Evolutionary conservation across 2,113 vertebrate species (phyloP), one percentile per base, ranked within the genome.

Genomic region (Eolophus roseicapilla): DNA sequence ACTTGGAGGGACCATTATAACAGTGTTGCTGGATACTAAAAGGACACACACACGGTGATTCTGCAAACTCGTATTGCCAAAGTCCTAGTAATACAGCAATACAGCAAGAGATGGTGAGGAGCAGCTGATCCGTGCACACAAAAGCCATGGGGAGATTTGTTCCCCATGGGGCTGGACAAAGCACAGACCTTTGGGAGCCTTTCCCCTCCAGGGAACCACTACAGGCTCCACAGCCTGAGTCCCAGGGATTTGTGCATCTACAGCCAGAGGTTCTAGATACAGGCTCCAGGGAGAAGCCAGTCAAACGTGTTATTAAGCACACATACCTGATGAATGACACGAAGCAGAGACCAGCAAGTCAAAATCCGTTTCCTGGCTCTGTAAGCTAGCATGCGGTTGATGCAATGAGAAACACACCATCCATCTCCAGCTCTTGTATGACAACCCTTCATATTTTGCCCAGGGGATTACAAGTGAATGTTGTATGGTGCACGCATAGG

Each of bases 201-300:
- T 76, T 47, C 10, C 41, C n/a, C 37, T 60, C 25, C 11, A 2
- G 0, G 1, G 31, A 77, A 10, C 14, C 0, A 0, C 33, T n/a
- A 31, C 20, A 31, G 53, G 43, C 24, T 81, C 64, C 49, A 55
- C 78, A 84, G 86, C 31, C 37, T 23, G 28, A 52, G 43, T 57
- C 53, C 15, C 15, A 7, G 33, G 37, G 31, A 3, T 24, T n/a
- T 55, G 63, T 16, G 28, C 50, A 33, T 21, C 46, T 28, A 3
- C 39, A 91, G 35, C 31, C 60, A 18, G 65, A 64, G 24, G 69
- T 27, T 73, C 43, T 49, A 57, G 82, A 71, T 37, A 18, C 13
- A 39, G n/a, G 69, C 64, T 59, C 39, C 16, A 7, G 46, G 44
- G 37, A 47, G 55, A 64, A 25, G 39, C 4, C n/a, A 37, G 63